These are phyloP conservation scores for Saccostrea glomerata DNA, from an alignment of 1,140 invertebrate species.

Conservation along the genomic window DNA sequence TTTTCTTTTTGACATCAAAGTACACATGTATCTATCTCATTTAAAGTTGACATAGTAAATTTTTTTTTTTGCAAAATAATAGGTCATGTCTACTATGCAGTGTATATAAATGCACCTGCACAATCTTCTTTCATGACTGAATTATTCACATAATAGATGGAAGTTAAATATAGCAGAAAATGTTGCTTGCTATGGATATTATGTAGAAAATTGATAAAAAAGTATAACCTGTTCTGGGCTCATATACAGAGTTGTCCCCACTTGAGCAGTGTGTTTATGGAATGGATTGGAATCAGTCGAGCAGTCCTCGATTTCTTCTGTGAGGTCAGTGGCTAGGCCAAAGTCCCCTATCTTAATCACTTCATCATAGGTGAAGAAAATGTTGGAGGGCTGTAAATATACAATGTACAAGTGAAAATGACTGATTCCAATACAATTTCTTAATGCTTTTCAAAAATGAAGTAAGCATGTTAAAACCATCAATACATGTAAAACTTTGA, in stretches of 20 bases:
- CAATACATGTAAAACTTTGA: background rate
- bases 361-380: conserved; percentile 94
- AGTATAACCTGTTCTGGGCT: conserved; percentile 92
- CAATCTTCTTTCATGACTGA: no score
- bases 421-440: background rate
- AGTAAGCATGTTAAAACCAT: background rate
- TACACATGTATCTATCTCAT: no score
- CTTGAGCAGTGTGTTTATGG: conserved; percentile 84
- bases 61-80: no score
- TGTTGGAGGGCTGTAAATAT: conserved; percentile 91
- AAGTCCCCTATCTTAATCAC: conserved; percentile 97
- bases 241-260: conserved; percentile 97
- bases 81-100: no score
- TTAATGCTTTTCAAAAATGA: background rate
- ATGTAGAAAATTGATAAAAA: no score
- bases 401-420: background rate
- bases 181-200: no score
- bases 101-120: no score
- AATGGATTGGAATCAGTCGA: conserved; percentile 42
- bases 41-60: no score
- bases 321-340: conserved; percentile 93
- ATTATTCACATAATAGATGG: no score
- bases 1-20: no score
- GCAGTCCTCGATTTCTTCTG: conserved; percentile 76
- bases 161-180: no score